Conservation (phyloP, 1,140 invertebrate species). For the Sminthurinus signatus region DNA sequence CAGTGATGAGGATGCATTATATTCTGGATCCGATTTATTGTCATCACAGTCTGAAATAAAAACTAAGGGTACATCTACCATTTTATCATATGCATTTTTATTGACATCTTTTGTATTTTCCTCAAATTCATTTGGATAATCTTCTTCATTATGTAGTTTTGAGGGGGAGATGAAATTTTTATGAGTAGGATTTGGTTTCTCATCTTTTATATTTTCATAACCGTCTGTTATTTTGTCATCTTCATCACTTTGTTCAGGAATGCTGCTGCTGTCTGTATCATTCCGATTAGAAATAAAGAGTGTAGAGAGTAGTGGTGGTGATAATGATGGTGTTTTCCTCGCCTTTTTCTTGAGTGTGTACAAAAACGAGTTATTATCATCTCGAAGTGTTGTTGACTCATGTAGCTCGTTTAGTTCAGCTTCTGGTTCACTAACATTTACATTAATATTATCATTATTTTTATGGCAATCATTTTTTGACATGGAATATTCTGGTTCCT, state of each 20-base stretch:
- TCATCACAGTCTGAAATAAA: too few relatives aligned
- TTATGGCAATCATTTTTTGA: not conserved
- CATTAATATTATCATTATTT: not conserved
- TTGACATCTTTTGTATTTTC: not conserved
- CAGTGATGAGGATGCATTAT: too few relatives aligned
- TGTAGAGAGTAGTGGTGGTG: too few relatives aligned
- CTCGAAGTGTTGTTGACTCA: not conserved
- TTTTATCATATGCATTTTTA: not conserved
- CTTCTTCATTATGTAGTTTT: not conserved
- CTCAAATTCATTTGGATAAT: not conserved
- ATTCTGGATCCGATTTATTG: too few relatives aligned
- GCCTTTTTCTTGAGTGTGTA: not conserved
- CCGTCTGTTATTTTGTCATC: not conserved
- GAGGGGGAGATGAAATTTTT: not conserved
- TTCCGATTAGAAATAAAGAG: too few relatives aligned
- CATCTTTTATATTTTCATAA: not conserved
- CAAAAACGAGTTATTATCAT: not conserved
- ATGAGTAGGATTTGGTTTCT: not conserved
- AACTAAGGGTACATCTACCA: not conserved
- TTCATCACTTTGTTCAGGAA: not conserved
- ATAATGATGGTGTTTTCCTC: too few relatives aligned
- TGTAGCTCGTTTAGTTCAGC: not conserved
- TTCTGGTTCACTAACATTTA: not conserved
- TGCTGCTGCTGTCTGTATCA: too few relatives aligned
- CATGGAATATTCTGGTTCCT: not conserved